These are phyloP conservation scores for Brachyhypopomus occidentalis DNA, from an alignment of 2,113 vertebrate species.

Conservation along the genomic window DNA sequence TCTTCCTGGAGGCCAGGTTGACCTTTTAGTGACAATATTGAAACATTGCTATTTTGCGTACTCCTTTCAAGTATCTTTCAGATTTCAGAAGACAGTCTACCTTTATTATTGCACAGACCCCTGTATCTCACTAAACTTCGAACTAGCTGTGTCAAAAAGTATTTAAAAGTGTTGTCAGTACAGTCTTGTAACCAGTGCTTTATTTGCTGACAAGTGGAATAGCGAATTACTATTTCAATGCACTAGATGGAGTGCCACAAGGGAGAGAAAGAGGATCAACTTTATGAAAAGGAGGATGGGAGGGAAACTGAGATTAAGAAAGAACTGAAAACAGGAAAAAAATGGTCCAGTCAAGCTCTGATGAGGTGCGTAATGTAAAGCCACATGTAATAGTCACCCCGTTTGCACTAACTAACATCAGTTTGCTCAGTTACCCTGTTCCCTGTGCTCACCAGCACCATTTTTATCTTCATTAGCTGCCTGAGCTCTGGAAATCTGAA, in stretches of 20 bases:
- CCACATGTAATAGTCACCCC: not conserved
- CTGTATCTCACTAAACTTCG: too few species aligned
- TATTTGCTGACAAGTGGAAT: not conserved
- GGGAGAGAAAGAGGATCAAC: not conserved
- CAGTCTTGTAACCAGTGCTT: not conserved
- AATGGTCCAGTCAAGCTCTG: not conserved
- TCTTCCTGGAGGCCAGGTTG: constrained; percentile 13
- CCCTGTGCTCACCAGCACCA: not conserved
- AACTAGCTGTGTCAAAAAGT: too few species aligned
- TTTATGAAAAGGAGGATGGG: not conserved
- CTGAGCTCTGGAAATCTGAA: not conserved
- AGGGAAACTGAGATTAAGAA: not conserved
- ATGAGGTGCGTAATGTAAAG: not conserved
- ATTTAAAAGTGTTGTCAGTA: not conserved
- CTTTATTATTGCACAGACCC: too few species aligned
- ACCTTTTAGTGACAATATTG: not conserved
- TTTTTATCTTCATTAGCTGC: not conserved
- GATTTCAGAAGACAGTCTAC: too few species aligned
- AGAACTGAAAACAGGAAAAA: not conserved
- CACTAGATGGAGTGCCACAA: not conserved
- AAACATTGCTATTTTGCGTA: too few species aligned
- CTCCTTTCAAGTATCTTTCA: too few species aligned
- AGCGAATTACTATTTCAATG: not conserved
- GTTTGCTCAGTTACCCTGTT: not conserved
- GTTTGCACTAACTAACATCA: not conserved